A percentile compares a stretch with the other conserved stretches of the same genome.
Conservation (phyloP, 2,888 invertebrate genomes). For the Drosophila paranaensis region DNA sequence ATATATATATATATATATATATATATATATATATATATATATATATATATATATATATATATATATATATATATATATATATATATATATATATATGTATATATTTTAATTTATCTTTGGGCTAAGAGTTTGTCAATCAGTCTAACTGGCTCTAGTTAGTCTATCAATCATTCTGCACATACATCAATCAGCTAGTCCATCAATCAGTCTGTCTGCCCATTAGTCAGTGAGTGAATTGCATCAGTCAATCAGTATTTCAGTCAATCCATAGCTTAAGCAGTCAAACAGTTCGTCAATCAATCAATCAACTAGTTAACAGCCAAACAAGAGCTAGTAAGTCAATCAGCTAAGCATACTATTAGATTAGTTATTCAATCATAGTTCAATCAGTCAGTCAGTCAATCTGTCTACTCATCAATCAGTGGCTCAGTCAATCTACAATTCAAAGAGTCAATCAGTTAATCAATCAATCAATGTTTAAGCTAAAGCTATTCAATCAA, state of each 20-base stretch:
- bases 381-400: background rate
- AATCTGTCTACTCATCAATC: background rate
- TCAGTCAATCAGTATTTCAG: background rate
- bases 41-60: too few relatives aligned
- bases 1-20: too few relatives aligned
- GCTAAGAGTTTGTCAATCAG: background rate
- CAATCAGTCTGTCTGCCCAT: background rate
- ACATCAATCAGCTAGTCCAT: background rate
- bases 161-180: background rate
- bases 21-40: too few relatives aligned
- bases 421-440: background rate
- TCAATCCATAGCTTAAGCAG: background rate
- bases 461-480: too few relatives aligned
- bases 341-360: too few relatives aligned
- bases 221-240: background rate
- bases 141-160: background rate
- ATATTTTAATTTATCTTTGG: too few relatives aligned
- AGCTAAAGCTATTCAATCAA: too few relatives aligned
- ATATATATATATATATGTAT: too few relatives aligned
- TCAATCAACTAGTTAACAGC: background rate
- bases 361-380: too few relatives aligned
- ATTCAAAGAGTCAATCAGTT: too few relatives aligned
- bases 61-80: background rate
- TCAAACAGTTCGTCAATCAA: too few relatives aligned
- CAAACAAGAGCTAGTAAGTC: background rate